Base-by-base conservation (phyloP, 2,113 vertebrate genomes). In the Cynopterus brachyotis region DNA sequence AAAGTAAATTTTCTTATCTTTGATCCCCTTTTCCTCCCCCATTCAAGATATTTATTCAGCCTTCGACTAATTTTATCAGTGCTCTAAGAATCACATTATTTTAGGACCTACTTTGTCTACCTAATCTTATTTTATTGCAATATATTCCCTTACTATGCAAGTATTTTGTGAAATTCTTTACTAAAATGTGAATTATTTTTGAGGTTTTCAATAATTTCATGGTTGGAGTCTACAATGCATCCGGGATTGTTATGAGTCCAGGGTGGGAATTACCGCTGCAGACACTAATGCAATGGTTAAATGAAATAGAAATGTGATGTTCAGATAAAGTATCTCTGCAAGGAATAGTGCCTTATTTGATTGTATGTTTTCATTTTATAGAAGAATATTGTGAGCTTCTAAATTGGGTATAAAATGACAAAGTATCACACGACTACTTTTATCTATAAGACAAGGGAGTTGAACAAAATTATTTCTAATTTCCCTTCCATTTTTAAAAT, bases 371-470 rank as follows among this genome's bases (percentile, higher is more conserved):
- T 94, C 81, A 89, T 96, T 91, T 96, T 79, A 53, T 78, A 86
- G 82, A 95, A 92, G 73, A 96, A 91, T 82, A 96, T 26, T 86
- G 50, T 67, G 75, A 96, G 81, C 37, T 96, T 91, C 91, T 70
- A 91, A 97, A 94, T 76, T 93, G 88, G 26, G 32, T 86, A 96
- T 70, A 96, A 91, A 94, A 96, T 94, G 94, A 86, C 94, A 96
- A 95, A 91, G 83, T 83, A 57, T 91, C 89, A 92, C 32, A 83
- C 79, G 76, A 95, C 73, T 82, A 83, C 91, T 94, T 96, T 97
- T 91, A 97, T 94, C 91, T 95, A 22, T 66, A 85, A 91, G 89
- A 90, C 30, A 62, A 85, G 81, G 67, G 81, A 94, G 76, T 87
- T 91, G 72, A 86, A 92, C 30, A 83, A 93, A 96, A 94, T 96